A percentile compares a stretch with the other conserved stretches of the same genome.
These are phyloP conservation scores for Tetramorium alpestre DNA, from an alignment of 1,140 invertebrate species.

Conservation along the genomic window DNA sequence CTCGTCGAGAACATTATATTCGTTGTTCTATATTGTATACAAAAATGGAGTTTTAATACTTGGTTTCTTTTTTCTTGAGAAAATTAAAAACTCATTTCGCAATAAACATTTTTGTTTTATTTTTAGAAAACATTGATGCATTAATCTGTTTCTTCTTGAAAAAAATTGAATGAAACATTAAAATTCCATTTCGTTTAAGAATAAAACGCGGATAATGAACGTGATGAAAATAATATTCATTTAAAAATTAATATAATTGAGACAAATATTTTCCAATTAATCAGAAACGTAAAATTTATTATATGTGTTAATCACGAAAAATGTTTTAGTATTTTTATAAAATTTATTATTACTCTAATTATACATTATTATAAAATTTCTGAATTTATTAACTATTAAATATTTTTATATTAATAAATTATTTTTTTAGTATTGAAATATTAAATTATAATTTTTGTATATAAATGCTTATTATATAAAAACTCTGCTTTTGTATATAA, in stretches of 20 bases:
- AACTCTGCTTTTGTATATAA: too few relatives aligned
- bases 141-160: background rate
- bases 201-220: background rate
- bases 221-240: background rate
- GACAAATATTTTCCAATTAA: background rate
- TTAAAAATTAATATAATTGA: background rate
- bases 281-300: background rate
- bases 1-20: background rate
- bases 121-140: background rate
- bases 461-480: too few relatives aligned
- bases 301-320: background rate
- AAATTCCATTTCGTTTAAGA: background rate
- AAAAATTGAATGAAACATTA: background rate
- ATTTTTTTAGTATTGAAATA: background rate
- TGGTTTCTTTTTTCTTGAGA: background rate
- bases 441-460: background rate
- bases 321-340: background rate
- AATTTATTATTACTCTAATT: background rate
- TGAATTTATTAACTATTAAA: background rate
- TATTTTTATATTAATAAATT: constrained; percentile 17
- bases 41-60: constrained; percentile 42
- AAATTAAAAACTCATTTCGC: constrained; percentile 10
- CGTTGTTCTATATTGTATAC: background rate
- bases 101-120: background rate
- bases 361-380: background rate